phyloP scores from a whole-genome alignment of 2,797 vertebrate genomes.

The Molossus molossus region DNA sequence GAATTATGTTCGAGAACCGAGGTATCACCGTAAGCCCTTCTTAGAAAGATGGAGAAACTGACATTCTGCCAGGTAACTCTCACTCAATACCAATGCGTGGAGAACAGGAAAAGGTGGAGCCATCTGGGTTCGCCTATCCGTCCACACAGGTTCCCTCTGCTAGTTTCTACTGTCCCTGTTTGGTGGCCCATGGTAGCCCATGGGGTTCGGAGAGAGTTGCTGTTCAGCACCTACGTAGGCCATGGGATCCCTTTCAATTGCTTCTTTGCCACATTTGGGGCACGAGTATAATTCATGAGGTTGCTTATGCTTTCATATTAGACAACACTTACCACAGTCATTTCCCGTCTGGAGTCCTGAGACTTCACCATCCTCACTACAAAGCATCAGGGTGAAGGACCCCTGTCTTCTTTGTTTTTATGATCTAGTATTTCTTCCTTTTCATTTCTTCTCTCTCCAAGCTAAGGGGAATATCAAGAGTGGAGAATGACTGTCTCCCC shows the following conservation, averaged over 20 bases:
- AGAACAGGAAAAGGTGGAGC: neutral
- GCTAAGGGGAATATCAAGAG: neutral
- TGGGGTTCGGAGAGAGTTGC: neutral
- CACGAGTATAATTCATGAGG: neutral
- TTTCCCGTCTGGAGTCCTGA: neutral
- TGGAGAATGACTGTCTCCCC: neutral
- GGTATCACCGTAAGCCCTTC: no score
- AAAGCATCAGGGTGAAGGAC: neutral
- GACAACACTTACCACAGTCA: neutral
- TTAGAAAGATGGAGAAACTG: slow-evolving; percentile 13
- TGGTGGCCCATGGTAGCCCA: neutral
- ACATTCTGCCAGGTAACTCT: neutral
- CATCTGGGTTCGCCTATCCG: neutral
- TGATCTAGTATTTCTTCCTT: neutral
- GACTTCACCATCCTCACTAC: neutral
- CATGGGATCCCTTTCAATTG: neutral
- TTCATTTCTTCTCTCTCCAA: neutral
- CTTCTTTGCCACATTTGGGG: neutral
- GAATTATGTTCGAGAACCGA: no score
- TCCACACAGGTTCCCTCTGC: neutral
- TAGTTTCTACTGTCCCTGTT: neutral
- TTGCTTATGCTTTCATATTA: neutral
- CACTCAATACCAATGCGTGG: neutral
- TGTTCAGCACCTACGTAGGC: neutral
- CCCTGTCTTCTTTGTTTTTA: neutral